Conservation (phyloP, 2,888 invertebrate species). For the Hypercompe scribonia region DNA sequence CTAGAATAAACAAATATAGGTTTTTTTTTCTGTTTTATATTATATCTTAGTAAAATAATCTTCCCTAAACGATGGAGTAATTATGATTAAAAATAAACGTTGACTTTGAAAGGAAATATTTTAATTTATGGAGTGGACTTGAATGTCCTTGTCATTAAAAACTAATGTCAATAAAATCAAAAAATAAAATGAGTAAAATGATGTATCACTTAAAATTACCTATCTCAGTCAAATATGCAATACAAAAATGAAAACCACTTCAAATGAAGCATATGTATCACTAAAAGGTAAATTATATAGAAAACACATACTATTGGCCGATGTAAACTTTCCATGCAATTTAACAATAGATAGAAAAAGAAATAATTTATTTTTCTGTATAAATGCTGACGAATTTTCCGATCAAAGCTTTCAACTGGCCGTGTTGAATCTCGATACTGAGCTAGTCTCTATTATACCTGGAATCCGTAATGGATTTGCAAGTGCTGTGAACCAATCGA, state of each 20-base stretch:
- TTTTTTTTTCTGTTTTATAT: too few relatives aligned
- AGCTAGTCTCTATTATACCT: conserved; percentile 58
- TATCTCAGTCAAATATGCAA: not conserved
- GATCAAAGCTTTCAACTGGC: conserved; percentile 73
- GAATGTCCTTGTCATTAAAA: not conserved
- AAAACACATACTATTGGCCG: conserved; percentile 64
- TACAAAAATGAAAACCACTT: conserved; percentile 35
- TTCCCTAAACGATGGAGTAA: not conserved
- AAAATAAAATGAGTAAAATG: not conserved
- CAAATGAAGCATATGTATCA: conserved; percentile 35
- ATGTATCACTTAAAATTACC: not conserved
- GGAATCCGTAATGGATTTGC: conserved; percentile 72
- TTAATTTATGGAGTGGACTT: not conserved
- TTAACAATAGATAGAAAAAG: conserved; percentile 62
- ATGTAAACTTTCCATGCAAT: conserved; percentile 72
- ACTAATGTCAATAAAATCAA: conserved; percentile 1
- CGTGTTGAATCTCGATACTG: conserved; percentile 62
- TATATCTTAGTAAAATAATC: not conserved
- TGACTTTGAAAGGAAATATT: not conserved
- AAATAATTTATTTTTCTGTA: conserved; percentile 68
- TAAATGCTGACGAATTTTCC: conserved; percentile 72
- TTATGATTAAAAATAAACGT: not conserved
- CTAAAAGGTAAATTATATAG: conserved; percentile 53
- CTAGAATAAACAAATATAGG: too few relatives aligned
- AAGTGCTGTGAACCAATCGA: conserved; percentile 66